Evolutionary conservation across 2,888 invertebrate genomes (phyloP).

Genomic region (Linnaemya vulpina): DNA sequence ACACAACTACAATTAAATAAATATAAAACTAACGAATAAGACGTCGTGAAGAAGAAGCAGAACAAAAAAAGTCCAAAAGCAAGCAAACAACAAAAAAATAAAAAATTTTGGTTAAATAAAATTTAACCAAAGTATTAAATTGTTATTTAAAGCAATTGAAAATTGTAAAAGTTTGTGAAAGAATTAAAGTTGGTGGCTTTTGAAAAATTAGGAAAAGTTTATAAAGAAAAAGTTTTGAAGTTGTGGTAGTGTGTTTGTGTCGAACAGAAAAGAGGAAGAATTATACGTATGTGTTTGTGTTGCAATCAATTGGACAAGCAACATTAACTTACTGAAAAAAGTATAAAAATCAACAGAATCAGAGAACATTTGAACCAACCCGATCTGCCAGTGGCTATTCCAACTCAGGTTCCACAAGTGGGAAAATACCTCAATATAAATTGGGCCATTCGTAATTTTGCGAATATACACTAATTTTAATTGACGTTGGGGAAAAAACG

Average conservation of each 20-base stretch:
- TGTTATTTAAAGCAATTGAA: constrained; percentile 14
- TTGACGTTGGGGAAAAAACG: constrained; percentile 37
- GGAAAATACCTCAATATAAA: constrained; percentile 12
- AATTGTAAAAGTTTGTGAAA: constrained; percentile 23
- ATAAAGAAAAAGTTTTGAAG: constrained; percentile 52
- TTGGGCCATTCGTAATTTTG: not conserved
- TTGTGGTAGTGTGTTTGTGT: constrained; percentile 68
- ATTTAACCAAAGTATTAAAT: constrained; percentile 53
- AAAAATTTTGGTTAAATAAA: constrained; percentile 57
- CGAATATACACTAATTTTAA: constrained; percentile 6
- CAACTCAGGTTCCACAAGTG: constrained; percentile 9
- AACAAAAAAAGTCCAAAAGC: constrained; percentile 50
- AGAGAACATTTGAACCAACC: constrained; percentile 47
- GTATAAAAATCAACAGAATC: constrained; percentile 56
- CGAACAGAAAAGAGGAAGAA: constrained; percentile 57
- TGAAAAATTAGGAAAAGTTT: constrained; percentile 42
- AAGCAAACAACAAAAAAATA: constrained; percentile 56
- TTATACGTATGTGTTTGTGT: constrained; percentile 65
- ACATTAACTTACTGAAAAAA: constrained; percentile 51
- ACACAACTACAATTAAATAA: constrained; percentile 61
- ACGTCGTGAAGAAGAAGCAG: constrained; percentile 69
- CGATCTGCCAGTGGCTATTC: constrained; percentile 35
- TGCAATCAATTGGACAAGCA: constrained; percentile 65
- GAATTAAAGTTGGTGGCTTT: constrained; percentile 33
- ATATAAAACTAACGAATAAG: constrained; percentile 68